Evolutionary conservation across 2,797 vertebrate species (phyloP).

Genomic region (Cirrhinus mrigala): DNA sequence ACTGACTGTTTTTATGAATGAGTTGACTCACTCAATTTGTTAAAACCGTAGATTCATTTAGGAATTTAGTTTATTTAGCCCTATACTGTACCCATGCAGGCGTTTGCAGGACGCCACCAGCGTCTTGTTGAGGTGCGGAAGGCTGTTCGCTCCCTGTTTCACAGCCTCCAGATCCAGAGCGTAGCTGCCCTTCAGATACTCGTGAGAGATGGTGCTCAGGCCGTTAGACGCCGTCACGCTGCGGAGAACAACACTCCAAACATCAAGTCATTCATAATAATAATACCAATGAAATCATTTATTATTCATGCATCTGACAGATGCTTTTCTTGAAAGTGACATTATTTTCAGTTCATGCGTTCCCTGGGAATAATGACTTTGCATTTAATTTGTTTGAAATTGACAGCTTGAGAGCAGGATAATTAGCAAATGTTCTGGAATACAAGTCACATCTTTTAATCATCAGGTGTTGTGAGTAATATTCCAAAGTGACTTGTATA

Average conservation of each 20-base stretch:
- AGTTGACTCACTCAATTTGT: too few species aligned
- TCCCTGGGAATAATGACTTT: not conserved
- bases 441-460: not conserved
- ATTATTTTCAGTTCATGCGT: not conserved
- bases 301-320: conserved; percentile 9
- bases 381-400: not conserved
- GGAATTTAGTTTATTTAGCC: too few species aligned
- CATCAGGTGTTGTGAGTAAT: not conserved
- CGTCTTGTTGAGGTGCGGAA: conserved; percentile 94
- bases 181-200: conserved; percentile 96
- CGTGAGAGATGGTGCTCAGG: conserved; percentile 91
- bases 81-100: conserved; percentile 84
- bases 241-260: not conserved
- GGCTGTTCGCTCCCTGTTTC: conserved; percentile 85
- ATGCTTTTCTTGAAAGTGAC: not conserved
- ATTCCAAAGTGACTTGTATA: not conserved
- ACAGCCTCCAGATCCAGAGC: conserved; percentile 93
- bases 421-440: not conserved
- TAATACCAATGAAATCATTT: not conserved
- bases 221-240: conserved; percentile 83
- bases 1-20: too few species aligned
- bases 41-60: too few species aligned
- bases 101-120: conserved; percentile 90
- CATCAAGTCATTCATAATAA: not conserved
- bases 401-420: too few species aligned